phyloP scores from a whole-genome alignment of 2,888 invertebrate genomes.

The Platypus cylindrus region DNA sequence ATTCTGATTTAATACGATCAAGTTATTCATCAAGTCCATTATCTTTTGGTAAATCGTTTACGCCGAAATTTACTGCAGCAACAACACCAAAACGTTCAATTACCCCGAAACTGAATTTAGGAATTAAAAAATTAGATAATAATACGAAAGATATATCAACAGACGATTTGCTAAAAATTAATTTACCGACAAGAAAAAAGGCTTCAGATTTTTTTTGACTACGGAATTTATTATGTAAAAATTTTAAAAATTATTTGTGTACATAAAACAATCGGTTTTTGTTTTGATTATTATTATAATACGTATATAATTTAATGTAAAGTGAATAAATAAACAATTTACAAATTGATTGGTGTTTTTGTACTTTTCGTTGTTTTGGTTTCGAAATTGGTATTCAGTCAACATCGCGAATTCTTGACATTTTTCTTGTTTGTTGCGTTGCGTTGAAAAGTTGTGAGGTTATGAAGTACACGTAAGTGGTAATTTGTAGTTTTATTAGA shows the following conservation, averaged over 20 bases:
- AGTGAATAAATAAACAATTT: too few species aligned
- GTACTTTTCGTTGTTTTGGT: too few species aligned
- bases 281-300: neutral
- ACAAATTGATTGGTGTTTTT: too few species aligned
- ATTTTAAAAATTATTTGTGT: too few species aligned
- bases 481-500: too few species aligned
- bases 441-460: too few species aligned
- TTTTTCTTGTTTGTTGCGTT: too few species aligned
- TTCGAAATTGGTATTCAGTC: too few species aligned
- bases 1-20: slow-evolving; percentile 28
- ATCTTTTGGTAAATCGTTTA: slow-evolving; percentile 22
- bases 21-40: slow-evolving; percentile 37
- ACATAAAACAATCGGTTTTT: too few species aligned
- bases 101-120: slow-evolving; percentile 37
- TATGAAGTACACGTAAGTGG: too few species aligned
- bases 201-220: slow-evolving; percentile 69
- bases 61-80: slow-evolving; percentile 24
- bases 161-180: slow-evolving; percentile 74
- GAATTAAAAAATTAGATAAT: slow-evolving; percentile 32
- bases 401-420: too few species aligned
- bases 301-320: too few species aligned
- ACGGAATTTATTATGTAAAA: neutral
- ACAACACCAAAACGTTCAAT: slow-evolving; percentile 13
- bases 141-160: slow-evolving; percentile 47
- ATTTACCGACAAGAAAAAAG: slow-evolving; percentile 56